Base-by-base conservation (phyloP, 2,888 invertebrate species). In the Synanthedon formicaeformis region DNA sequence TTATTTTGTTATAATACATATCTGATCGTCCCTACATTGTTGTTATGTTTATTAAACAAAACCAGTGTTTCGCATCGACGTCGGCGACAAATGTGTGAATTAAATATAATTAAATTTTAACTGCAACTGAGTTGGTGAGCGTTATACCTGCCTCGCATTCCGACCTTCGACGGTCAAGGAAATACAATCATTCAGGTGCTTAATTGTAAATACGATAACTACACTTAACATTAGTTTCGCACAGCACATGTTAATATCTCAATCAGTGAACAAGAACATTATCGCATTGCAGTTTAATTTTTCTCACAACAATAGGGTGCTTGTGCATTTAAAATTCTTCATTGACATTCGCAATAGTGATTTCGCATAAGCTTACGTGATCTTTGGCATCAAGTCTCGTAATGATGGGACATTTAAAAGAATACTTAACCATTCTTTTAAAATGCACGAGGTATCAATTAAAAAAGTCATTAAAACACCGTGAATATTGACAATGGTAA, bases 161-260 rank as follows among this genome's bases (percentile, higher is more conserved):
- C 70, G 80, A 83, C 82, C 81, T 85, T 81, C 81, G 65, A 69
- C 65, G 76, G 76, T 78, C 80, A 81, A 81, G 83, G 84, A 82
- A 84, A 80, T 80, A 79, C 76, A 80, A 74, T 76, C 73, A 73
- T 78, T 75, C 69, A 76, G 65, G 58, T 63, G 67, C 67, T 69
- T 72, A 78, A 62, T 69, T 63, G 71, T 67, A 75, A 78, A 76
- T 67, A 69, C 49, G 12, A 34, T 50, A 50, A 18, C 50, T 49
- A 49, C 16, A 16, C 34, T 49, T 64, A 68, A 68, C 66, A 75
- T 71, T 77, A 74, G 34, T 34, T 34, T 78, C 81, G 84, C 84
- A 75, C 64, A 81, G 83, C 82, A 67, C 56, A 62, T 48, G 51
- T 53, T 40, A 56, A 52, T 48, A 53, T 16, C 50, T 41, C 41